Conservation (phyloP, 2,888 invertebrate species). For the Metalampra italica region DNA sequence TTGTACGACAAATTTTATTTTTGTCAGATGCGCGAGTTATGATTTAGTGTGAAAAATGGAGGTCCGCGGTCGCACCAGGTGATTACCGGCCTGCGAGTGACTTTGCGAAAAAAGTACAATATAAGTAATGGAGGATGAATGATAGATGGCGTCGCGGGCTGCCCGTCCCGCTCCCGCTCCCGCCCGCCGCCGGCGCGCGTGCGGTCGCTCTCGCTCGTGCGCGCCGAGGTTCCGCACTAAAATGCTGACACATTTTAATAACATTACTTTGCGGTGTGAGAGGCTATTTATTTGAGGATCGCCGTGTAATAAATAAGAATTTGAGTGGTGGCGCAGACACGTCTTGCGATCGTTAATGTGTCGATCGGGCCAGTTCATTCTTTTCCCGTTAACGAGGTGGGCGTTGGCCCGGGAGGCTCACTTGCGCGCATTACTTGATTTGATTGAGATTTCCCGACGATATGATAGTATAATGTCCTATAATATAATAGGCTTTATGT, state of each 20-base stretch:
- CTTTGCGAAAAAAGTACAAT: constrained; percentile 78
- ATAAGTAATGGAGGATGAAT: constrained; percentile 79
- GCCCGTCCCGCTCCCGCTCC: constrained; percentile 37
- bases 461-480: background rate
- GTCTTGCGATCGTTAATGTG: constrained; percentile 61
- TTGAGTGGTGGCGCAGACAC: constrained; percentile 63
- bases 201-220: constrained; percentile 25
- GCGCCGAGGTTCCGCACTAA: constrained; percentile 42
- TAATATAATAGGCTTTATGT: background rate
- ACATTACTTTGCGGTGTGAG: constrained; percentile 72
- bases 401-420: constrained; percentile 16
- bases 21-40: constrained; percentile 74
- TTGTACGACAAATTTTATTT: constrained; percentile 77
- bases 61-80: constrained; percentile 73
- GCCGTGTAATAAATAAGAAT: constrained; percentile 70
- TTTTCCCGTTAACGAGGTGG: constrained; percentile 47
- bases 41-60: constrained; percentile 77
- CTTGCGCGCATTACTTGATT: constrained; percentile 22
- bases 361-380: constrained; percentile 60
- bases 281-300: constrained; percentile 73
- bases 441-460: constrained; percentile 17
- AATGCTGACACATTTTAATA: constrained; percentile 79
- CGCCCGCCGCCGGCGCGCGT: constrained; percentile 38
- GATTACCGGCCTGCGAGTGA: constrained; percentile 77
- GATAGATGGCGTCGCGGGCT: constrained; percentile 68